Conservation (phyloP, 2,113 vertebrate genomes). For the Antechinus flavipes region DNA sequence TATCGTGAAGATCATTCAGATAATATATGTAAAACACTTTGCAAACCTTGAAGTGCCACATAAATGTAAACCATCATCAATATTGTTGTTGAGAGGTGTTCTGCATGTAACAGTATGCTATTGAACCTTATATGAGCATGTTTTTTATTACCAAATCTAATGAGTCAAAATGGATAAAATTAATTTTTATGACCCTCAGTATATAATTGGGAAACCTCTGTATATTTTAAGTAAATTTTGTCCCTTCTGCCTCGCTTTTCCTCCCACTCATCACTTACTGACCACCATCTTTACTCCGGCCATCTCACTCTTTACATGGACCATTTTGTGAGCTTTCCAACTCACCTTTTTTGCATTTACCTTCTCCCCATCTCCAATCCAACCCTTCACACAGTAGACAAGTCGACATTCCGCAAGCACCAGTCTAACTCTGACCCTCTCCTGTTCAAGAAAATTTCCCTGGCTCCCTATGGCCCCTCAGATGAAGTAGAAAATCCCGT, state of each 20-base stretch:
- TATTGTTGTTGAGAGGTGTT: neutral
- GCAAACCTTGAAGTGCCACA: neutral
- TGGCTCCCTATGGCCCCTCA: neutral
- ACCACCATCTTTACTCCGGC: neutral
- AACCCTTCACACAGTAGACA: neutral
- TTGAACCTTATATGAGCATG: neutral
- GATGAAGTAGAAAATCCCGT: neutral
- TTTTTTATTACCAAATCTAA: neutral
- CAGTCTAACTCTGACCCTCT: neutral
- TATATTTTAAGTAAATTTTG: neutral
- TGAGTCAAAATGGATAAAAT: neutral
- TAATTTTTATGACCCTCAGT: neutral
- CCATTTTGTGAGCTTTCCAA: neutral
- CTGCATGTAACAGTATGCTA: neutral
- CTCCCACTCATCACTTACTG: neutral
- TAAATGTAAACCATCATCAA: neutral
- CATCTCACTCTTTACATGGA: neutral
- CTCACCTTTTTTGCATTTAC: neutral
- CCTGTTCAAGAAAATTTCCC: neutral
- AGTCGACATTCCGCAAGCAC: neutral
- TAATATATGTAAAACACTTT: neutral
- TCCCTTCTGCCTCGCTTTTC: neutral
- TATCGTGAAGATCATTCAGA: neutral
- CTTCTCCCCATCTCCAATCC: neutral
- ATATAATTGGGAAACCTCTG: neutral